Base-by-base conservation (phyloP, 2,113 vertebrate species). In the Muntiacus muntjak region DNA sequence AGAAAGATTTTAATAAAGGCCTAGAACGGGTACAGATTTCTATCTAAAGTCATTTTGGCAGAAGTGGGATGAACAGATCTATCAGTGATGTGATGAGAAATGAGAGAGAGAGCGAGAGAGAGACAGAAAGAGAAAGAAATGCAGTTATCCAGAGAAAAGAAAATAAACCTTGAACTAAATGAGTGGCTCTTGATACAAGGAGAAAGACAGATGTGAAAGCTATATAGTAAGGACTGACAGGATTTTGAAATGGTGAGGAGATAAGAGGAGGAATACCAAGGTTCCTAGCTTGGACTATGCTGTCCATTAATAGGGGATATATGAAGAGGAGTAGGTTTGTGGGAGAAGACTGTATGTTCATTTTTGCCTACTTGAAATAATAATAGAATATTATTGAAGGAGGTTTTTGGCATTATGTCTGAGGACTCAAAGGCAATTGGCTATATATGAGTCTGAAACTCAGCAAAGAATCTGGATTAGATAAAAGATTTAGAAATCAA, bases 401-500 rank as follows among this genome's bases (percentile, higher is more conserved):
- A 78, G 71, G 11, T 83, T 95, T 45, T 87, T 23, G 89, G 47
- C 40, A 43, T 14, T 36, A 58, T 67, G 36, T 97, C 25, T 55
- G 94, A 93, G 33, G 43, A 58, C n/a, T 83, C 23, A 67, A 89
- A 50, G 54, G 78, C n/a, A 96, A 83, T 0, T 92, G 79, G 43
- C 52, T 79, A 79, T 4, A 71, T 4, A 12, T 25, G 58, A n/a
- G 25, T 84, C 74, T 88, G 52, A 94, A 96, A 84, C 17, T 47
- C 52, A 93, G 78, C 33, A 26, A 96, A 67, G 50, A 95, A 82
- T 76, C 9, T 60, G n/a, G 19, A 15, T 79, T 23, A 76, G 16
- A 95, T 19, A 90, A 96, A 96, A 79, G 71, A 93, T 81, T 57
- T 71, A 26, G 40, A 97, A 94, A 95, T 87, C 79, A 92, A 91